Percentiles rank a stretch among this genome's conserved stretches.
These are phyloP conservation scores for Coregonus sp. DNA, from an alignment of 2,797 vertebrate genomes.

Conservation along the genomic window DNA sequence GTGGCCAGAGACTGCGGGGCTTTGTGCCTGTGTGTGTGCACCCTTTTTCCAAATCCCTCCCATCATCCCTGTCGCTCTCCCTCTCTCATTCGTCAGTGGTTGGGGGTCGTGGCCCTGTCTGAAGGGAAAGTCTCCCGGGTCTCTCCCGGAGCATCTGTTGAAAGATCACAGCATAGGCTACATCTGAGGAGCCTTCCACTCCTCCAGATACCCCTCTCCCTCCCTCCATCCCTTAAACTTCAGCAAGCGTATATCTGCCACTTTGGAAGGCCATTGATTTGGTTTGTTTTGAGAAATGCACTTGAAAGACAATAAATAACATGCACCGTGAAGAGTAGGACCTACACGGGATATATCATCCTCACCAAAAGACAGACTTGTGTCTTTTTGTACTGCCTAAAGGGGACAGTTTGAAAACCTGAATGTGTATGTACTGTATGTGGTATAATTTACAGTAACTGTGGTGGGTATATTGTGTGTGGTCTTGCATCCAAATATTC, in stretches of 20 bases:
- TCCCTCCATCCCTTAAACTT: slow-evolving; percentile 47
- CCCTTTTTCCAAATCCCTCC: slow-evolving; percentile 57
- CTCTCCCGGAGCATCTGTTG: slow-evolving; percentile 67
- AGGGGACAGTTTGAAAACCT: slow-evolving; percentile 56
- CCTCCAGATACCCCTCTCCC: slow-evolving; percentile 33
- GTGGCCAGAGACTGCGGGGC: slow-evolving; percentile 53
- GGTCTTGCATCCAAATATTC: slow-evolving; percentile 51
- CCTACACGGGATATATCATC: slow-evolving; percentile 58
- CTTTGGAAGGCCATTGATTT: slow-evolving; percentile 69
- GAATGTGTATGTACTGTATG: slow-evolving; percentile 59
- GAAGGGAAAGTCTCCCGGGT: slow-evolving; percentile 67
- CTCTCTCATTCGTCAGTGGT: slow-evolving; percentile 70
- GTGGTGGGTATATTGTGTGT: slow-evolving; percentile 55
- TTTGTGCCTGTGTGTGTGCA: slow-evolving; percentile 20
- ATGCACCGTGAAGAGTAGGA: slow-evolving; percentile 47
- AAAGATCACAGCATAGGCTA: slow-evolving; percentile 68
- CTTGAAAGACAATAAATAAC: slow-evolving; percentile 70
- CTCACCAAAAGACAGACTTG: slow-evolving; percentile 54
- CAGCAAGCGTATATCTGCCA: slow-evolving; percentile 65
- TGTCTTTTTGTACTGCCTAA: slow-evolving; percentile 56
- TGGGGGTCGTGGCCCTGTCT: slow-evolving; percentile 73
- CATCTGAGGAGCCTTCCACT: slow-evolving; percentile 50
- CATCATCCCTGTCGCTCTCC: slow-evolving; percentile 62
- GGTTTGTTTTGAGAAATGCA: slow-evolving; percentile 65
- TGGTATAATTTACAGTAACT: slow-evolving; percentile 54